Base-by-base conservation (phyloP, 2,797 vertebrate genomes). In the Cyprinodon diabolis region DNA sequence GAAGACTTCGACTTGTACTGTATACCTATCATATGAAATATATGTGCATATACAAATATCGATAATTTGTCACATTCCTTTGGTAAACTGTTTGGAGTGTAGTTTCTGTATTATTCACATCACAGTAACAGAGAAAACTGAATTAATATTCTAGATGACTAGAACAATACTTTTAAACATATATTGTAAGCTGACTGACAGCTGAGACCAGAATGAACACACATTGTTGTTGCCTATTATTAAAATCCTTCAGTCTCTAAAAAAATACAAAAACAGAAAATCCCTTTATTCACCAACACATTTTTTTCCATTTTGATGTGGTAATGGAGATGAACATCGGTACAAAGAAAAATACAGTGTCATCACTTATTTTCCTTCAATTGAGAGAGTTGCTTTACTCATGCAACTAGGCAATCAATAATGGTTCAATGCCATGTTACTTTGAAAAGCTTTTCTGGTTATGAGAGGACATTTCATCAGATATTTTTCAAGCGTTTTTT, bases 251-350 rank as follows among this genome's bases (percentile, higher is more conserved):
- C 35, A 37, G 19, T 15, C 17, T 30, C 3, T 37, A 7, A 40
- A 43, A 40, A 23, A 54, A 45, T 17, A 25, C 43, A 12, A 35
- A 56, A 17, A 40, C 9, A 62, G 58, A 62, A 40, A 37, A 40
- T 40, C 9, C 35, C 19, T 21, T 62, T 10, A 40, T 62, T 62
- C 58, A 40, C 1, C 37, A 17, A 12, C 58, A 62, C 37, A 40
- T 62, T 62, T 51, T 30, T 67, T 67, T 35, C 23, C 37, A 49
- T 67, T 67, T 67, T 67, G 17, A 12, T 67, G 47, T 67, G 66
- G 15, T 35, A 51, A 67, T 35, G 15, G 47, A 49, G 48, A 67
- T 40, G 37, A 51, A 67, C 25, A 35, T 35, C 30, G 49, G 13
- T 47, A 15, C 12, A 66, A 8, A 49, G 30, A 60, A 60, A 60